Evolutionary conservation across 2,888 invertebrate species (phyloP), one percentile per base, ranked within the genome.

Genomic region (Nematopogon swammerdamellus): DNA sequence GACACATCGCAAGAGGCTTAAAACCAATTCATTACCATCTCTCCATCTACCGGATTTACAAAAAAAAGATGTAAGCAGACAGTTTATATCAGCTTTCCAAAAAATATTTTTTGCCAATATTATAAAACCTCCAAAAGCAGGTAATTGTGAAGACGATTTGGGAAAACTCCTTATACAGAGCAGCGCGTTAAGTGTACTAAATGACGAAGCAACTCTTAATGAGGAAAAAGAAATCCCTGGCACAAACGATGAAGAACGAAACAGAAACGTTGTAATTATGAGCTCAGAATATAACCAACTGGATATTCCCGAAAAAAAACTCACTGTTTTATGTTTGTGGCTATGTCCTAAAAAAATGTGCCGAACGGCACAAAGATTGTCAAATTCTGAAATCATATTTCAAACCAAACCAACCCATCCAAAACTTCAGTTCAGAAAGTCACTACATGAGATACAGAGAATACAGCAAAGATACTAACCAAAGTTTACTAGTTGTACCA

Each of bases 231-330:
- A 25, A 25, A 25, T 25, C 8, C 8, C 25, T 6, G 8, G 8
- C 8, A 25, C 25, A 25, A 25, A 51, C 50, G 47, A 50, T 16
- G 45, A 49, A 49, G 45, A 30, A 49, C 20, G 11, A 48, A 3
- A 49, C n/a, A 44, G 29, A 20, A 45, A 18, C 30, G 36, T 49
- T 43, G 2, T 42, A 46, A 49, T 49, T 47, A 50, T 18, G 19
- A 49, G 49, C 45, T 49, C 51, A 1, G 51, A 53, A 19, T 53
- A 53, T 11, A 50, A 51, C 42, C 47, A 53, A 36, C 19, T 51
- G 19, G 49, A 50, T 3, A 51, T 51, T 3, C 18, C 51, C 16
- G 49, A 50, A 50, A 49, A n/a, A 44, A 49, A 50, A 52, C 2
- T 8, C 49, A 1, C 29, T 53, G 50, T 44, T 52, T 49, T 48